phyloP scores from a whole-genome alignment of 2,888 invertebrate species.

The Cephus spinipes region DNA sequence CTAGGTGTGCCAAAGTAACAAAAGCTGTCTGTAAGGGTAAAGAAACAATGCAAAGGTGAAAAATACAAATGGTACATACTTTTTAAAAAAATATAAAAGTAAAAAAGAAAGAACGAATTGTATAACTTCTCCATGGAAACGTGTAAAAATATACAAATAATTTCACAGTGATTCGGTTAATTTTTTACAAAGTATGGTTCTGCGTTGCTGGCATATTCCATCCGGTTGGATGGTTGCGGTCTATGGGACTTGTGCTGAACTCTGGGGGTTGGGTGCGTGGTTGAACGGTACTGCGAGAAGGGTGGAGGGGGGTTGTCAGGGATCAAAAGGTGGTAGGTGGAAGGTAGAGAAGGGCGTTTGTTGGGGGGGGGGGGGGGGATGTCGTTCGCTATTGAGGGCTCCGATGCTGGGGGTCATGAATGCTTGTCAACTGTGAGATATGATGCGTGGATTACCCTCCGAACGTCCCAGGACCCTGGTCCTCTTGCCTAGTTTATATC shows the following conservation, averaged over 20 bases:
- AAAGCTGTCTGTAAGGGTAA: background rate
- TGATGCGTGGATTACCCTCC: constrained; percentile 57
- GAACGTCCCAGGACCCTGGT: background rate
- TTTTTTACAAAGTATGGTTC: constrained; percentile 39
- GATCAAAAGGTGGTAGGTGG: constrained; percentile 18
- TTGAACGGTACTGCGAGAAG: background rate
- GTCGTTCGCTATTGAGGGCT: constrained; percentile 56
- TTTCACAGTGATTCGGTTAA: constrained; percentile 46
- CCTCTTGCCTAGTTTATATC: background rate
- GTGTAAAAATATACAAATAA: constrained; percentile 35
- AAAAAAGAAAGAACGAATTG: background rate
- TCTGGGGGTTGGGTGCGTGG: constrained; percentile 10
- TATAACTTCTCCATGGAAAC: background rate
- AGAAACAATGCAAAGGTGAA: background rate
- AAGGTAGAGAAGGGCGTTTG: constrained; percentile 35
- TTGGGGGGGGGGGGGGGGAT: constrained; percentile 35
- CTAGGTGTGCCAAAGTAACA: background rate
- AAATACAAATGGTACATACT: background rate
- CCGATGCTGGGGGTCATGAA: constrained; percentile 51
- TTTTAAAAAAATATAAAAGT: background rate
- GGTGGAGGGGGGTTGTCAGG: background rate
- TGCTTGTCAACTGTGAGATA: constrained; percentile 61
- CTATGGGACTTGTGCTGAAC: constrained; percentile 27
- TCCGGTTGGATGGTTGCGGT: constrained; percentile 41
- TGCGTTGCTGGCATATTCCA: constrained; percentile 34